Evolutionary conservation across 2,113 vertebrate genomes (phyloP).

Genomic region (Pollachius pollachius): DNA sequence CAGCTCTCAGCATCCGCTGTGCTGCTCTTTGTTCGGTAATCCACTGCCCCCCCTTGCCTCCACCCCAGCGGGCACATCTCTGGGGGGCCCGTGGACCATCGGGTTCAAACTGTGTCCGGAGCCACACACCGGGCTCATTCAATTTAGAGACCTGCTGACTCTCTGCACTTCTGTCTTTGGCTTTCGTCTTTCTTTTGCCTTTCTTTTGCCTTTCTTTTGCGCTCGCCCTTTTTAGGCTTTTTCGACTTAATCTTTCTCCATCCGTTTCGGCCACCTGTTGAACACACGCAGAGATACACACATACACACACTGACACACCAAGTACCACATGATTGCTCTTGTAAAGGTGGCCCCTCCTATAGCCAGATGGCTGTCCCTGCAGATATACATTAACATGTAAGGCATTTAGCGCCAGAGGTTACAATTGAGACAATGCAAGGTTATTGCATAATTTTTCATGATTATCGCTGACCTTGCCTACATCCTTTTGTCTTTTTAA

Average conservation of each 20-base stretch:
- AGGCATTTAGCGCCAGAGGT: not conserved
- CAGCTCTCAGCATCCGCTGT: constrained; percentile 38
- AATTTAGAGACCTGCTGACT: too few relatives aligned
- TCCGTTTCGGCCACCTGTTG: too few relatives aligned
- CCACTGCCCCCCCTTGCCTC: constrained; percentile 13
- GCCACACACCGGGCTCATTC: too few relatives aligned
- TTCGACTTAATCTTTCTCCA: too few relatives aligned
- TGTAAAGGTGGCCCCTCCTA: constrained; percentile 17
- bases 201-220: not conserved
- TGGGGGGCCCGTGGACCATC: too few relatives aligned
- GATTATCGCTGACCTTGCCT: not conserved
- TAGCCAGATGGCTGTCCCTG: constrained; percentile 34
- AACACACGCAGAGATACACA: too few relatives aligned
- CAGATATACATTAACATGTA: constrained; percentile 15
- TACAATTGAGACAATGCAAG: not conserved
- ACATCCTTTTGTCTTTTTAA: not conserved
- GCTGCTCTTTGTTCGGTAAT: constrained; percentile 46
- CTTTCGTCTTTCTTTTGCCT: too few relatives aligned
- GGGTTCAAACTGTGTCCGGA: too few relatives aligned
- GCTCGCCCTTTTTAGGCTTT: not conserved
- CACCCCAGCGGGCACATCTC: too few relatives aligned
- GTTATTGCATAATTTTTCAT: not conserved
- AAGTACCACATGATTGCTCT: constrained; percentile 7
- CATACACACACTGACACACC: constrained; percentile 19
- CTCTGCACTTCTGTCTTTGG: too few relatives aligned